A percentile compares a stretch with the other conserved stretches of the same genome.
Evolutionary conservation across 2,113 vertebrate genomes (phyloP).

Genomic region (Drymodes brunneopygia): DNA sequence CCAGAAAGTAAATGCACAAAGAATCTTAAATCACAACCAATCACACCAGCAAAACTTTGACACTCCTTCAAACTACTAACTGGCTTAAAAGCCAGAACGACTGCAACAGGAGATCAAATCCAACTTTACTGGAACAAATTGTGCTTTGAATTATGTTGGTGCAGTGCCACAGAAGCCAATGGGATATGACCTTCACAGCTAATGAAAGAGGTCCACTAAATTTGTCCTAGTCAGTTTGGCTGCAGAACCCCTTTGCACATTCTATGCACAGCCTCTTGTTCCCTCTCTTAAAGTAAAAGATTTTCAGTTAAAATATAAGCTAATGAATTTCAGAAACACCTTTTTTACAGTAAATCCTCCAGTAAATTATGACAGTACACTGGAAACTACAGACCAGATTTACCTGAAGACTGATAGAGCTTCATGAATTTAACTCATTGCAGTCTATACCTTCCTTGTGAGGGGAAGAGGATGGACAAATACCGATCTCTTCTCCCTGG

Average conservation of each 20-base stretch:
- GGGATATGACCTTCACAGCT: background rate
- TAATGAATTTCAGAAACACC: background rate
- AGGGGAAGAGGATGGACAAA: background rate
- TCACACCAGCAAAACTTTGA: background rate
- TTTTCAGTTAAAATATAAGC: background rate
- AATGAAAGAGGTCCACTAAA: background rate
- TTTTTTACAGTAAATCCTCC: background rate
- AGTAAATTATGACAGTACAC: background rate
- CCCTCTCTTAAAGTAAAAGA: background rate
- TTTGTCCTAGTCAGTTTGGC: background rate
- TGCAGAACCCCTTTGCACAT: background rate
- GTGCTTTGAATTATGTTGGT: slow-evolving; percentile 11
- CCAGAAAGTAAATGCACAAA: background rate
- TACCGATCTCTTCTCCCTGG: background rate
- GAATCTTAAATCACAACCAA: background rate
- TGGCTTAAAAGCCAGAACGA: background rate
- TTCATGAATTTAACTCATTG: background rate
- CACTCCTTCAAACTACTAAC: background rate
- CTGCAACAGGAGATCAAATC: background rate
- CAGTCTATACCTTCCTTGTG: background rate
- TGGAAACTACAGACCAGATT: background rate
- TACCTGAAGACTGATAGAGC: background rate
- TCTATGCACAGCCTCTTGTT: background rate
- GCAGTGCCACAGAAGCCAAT: background rate
- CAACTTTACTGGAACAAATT: slow-evolving; percentile 16